Conservation (phyloP, 2,113 vertebrate species). For the Hyla sarda region DNA sequence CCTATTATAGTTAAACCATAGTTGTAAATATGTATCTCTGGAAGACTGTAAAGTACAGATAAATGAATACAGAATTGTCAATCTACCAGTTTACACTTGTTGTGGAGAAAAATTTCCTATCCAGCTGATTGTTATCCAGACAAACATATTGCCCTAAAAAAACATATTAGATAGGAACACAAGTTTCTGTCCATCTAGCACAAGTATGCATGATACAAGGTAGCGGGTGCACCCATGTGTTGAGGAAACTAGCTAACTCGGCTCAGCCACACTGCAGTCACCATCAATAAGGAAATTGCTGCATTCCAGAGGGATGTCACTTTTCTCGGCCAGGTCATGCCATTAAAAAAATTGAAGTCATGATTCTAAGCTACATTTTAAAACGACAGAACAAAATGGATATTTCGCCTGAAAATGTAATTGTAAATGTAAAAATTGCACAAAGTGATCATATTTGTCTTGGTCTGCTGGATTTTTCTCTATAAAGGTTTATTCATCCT, state of each 20-base stretch:
- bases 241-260: background rate
- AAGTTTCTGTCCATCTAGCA: background rate
- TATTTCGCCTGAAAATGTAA: background rate
- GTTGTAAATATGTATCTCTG: too few species aligned
- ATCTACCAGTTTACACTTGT: background rate
- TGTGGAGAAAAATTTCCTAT: background rate
- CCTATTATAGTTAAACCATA: too few species aligned
- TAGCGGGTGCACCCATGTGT: background rate
- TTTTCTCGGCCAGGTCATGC: background rate
- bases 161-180: background rate
- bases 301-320: conserved; percentile 7
- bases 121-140: background rate
- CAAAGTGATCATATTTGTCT: background rate
- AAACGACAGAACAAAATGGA: background rate
- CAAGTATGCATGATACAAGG: background rate
- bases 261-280: background rate
- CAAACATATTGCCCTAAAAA: background rate
- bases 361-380: background rate
- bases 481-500: background rate
- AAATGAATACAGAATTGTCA: background rate
- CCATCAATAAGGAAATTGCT: conserved; percentile 15
- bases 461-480: background rate
- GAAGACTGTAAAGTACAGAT: too few species aligned
- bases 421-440: background rate
- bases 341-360: conserved; percentile 18